Evolutionary conservation across 2,797 vertebrate genomes (phyloP), one percentile per base, ranked within the genome.

Genomic region (Lophotriccus pileatus): DNA sequence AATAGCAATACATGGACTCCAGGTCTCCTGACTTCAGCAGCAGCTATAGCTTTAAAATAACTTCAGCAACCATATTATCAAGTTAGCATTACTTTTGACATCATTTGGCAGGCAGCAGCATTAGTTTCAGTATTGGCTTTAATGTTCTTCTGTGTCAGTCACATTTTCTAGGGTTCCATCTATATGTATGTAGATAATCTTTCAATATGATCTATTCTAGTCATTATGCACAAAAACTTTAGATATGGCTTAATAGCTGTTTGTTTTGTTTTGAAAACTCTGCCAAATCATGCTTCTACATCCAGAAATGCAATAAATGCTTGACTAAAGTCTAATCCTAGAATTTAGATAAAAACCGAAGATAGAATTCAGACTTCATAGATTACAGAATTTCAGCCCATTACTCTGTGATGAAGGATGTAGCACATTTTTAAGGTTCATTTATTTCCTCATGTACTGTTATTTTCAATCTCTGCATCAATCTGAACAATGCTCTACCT

Each of bases 371-470:
- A 85, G 47, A 74, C 44, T 68, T 30, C 25, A 68, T 34, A 69
- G 69, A 62, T 91, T 81, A 75, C 20, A 83, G 43, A 84, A 93
- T 82, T 87, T 92, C 56, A 83, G 32, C 22, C 39, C 63, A 77
- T 84, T 90, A 63, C 41, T 69, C 47, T 89, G 21, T 86, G 75
- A 92, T 89, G 86, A 90, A 79, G 23, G 24, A 84, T 79, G 64
- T 55, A 79, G 24, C 58, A 76, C 23, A 67, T 60, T 92, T 92
- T 96, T 73, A 94, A 76, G 52, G 63, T 94, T 84, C 70, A 82
- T 92, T 90, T 95, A 79, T 76, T 93, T 93, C 49, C 75, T 75
- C 70, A 49, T 41, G 36, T 82, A 84, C 69, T 88, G 34, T 82
- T 89, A 55, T 34, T 32, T 92, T 83, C 55, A 87, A 41, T 89